Evolutionary conservation across 2,888 invertebrate species (phyloP).

Genomic region (Calameuta idolon): DNA sequence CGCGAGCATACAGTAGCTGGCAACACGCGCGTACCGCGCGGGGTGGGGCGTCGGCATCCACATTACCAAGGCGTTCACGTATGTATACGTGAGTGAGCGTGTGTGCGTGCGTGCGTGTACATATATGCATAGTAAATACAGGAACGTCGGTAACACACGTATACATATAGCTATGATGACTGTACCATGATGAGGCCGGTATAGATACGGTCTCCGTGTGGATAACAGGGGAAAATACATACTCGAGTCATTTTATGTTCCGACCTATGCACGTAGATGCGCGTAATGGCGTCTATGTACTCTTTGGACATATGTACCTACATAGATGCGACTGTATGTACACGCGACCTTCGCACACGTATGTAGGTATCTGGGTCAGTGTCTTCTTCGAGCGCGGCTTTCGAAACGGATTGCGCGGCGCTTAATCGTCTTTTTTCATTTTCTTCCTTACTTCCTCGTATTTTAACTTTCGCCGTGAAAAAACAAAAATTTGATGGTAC

Average conservation of each 20-base stretch:
- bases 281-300: neutral
- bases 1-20: neutral
- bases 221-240: slow-evolving; percentile 40
- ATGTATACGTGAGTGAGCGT: neutral
- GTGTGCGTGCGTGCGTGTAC: neutral
- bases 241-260: slow-evolving; percentile 38
- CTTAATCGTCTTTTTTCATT: too few species aligned
- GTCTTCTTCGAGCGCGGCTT: slow-evolving; percentile 36
- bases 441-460: too few species aligned
- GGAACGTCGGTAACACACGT: slow-evolving; percentile 3
- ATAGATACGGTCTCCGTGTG: neutral
- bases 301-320: slow-evolving; percentile 11
- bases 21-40: slow-evolving; percentile 10
- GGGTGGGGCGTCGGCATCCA: too few species aligned
- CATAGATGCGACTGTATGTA: slow-evolving; percentile 26
- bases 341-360: slow-evolving; percentile 41
- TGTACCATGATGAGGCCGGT: neutral
- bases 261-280: neutral
- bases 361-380: slow-evolving; percentile 47
- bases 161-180: neutral
- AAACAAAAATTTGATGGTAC: too few species aligned
- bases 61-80: too few species aligned
- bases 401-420: too few species aligned
- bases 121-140: neutral
- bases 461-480: too few species aligned